Conservation (phyloP, 2,797 vertebrate genomes). For the Clangula hyemalis region DNA sequence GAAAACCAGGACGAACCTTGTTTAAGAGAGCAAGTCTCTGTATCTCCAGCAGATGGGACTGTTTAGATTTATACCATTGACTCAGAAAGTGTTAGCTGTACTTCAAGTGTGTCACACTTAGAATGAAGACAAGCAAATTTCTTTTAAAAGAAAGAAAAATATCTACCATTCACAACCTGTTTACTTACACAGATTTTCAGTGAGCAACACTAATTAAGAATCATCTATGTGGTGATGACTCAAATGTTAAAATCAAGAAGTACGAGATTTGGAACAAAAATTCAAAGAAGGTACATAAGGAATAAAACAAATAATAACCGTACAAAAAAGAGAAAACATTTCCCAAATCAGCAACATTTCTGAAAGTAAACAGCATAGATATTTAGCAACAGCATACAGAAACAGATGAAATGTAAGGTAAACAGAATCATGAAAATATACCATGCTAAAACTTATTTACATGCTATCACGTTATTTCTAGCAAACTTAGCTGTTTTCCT, state of each 20-base stretch:
- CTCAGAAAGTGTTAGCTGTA: background rate
- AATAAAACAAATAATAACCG: background rate
- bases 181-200: background rate
- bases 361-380: background rate
- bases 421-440: background rate
- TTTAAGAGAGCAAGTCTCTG: background rate
- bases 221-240: background rate
- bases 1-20: background rate
- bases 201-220: background rate
- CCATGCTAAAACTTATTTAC: background rate
- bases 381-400: background rate
- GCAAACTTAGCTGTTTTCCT: background rate
- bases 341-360: background rate
- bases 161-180: background rate
- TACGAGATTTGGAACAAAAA: background rate
- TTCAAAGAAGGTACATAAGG: background rate
- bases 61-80: conserved; percentile 23
- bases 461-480: background rate
- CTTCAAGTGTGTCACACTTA: background rate
- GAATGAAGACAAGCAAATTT: background rate
- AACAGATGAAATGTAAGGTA: background rate
- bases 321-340: background rate
- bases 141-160: background rate
- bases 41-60: conserved; percentile 70
- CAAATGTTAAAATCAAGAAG: background rate